Conservation (phyloP, 2,113 vertebrate species). For the Cebus imitator region DNA sequence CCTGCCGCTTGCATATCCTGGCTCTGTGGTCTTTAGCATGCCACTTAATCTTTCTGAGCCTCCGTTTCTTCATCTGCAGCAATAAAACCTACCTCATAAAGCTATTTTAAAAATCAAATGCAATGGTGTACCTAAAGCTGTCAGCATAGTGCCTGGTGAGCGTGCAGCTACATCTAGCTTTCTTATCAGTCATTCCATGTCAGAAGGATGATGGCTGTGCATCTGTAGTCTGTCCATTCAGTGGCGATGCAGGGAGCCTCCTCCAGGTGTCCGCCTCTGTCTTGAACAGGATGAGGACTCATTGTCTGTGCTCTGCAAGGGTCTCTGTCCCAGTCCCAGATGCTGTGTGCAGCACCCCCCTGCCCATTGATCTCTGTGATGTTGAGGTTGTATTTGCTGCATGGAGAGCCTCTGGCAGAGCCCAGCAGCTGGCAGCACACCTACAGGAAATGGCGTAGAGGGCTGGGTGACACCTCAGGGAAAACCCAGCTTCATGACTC, state of each 20-base stretch:
- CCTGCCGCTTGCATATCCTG: not conserved
- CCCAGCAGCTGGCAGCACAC: not conserved
- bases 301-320: not conserved
- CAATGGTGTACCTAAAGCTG: too few species aligned
- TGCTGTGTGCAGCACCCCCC: too few species aligned
- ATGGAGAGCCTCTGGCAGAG: not conserved
- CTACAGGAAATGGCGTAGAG: not conserved
- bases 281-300: rapidly evolving
- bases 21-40: not conserved
- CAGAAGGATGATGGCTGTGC: not conserved
- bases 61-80: not conserved
- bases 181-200: not conserved
- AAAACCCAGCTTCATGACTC: conserved; percentile 28
- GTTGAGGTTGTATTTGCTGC: not conserved
- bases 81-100: not conserved
- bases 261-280: not conserved
- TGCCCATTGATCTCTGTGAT: not conserved
- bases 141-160: not conserved
- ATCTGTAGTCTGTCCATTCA: not conserved
- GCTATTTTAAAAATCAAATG: not conserved
- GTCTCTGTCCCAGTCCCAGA: not conserved
- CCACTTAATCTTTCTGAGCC: not conserved
- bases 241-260: not conserved
- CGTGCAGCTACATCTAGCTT: not conserved
- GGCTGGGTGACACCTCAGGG: not conserved